Base-by-base conservation (phyloP, 2,888 invertebrate genomes). In the Diaperis boleti region DNA sequence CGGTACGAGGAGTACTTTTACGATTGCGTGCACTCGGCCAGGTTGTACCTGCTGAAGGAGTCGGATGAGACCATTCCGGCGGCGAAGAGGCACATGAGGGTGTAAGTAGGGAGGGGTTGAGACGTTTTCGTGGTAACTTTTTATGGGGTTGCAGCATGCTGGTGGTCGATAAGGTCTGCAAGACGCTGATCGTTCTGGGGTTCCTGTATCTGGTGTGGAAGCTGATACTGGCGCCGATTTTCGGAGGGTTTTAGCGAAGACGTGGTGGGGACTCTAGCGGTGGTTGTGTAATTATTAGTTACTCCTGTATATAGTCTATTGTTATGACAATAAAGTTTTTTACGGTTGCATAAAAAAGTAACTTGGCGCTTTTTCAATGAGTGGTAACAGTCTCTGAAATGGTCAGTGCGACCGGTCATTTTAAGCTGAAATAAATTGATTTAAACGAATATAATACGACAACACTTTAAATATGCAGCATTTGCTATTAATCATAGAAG, bases 1-100 rank as follows among this genome's bases (percentile, higher is more conserved):
- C 88, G 94, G 76, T 87, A 95, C 77, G 84, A 87, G 10, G 85
- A 87, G 1, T 96, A 95, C 76, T 91, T 96, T 74, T 91, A 92
- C 69, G 86, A 89, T 73, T 95, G 95, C 79, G 88, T 92, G 61
- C 83, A 88, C 66, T 89, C 94, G 0, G 91, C 94, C 0, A 85
- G 95, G 18, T 80, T 89, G 42, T 92, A 87, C 73, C 89, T 95
- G 59, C 82, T 96, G 1, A 93, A 94, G 69, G 95, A 95, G 73
- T 83, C 85, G 1, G 91, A 92, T 18, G 90, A 91, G 17, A 89
- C 91, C 0, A 80, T 95, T 11, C 92, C 93, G 0, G 89, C 90
- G 0, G 94, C 94, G 2, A 86, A 86, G 65, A 83, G 90, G 41
- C 92, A 93, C 69, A 89, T 92, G 88, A 88, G 82, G 83, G 81